A percentile compares a stretch with the other conserved stretches of the same genome.
These are phyloP conservation scores for Pluvianellus socialis DNA, from an alignment of 2,113 vertebrate species.

Conservation along the genomic window DNA sequence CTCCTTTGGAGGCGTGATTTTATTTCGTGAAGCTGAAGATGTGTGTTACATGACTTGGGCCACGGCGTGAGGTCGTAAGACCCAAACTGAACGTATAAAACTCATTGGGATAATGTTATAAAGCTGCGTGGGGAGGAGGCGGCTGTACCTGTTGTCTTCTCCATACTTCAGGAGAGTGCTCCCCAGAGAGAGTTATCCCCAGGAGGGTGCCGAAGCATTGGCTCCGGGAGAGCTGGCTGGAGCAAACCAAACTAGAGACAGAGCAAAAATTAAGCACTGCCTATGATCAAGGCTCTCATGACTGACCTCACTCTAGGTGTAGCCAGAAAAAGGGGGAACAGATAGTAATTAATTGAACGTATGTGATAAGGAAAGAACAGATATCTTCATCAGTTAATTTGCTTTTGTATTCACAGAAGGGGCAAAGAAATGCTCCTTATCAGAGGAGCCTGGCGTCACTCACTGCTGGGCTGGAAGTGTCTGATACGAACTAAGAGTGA, in stretches of 20 bases:
- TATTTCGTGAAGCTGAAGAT: not conserved
- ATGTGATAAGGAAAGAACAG: not conserved
- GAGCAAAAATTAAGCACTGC: rapidly evolving
- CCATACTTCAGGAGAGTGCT: not conserved
- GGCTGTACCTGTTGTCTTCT: not conserved
- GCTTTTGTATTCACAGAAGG: not conserved
- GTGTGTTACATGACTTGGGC: not conserved
- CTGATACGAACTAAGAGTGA: not conserved
- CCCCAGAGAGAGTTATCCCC: not conserved
- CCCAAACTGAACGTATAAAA: not conserved
- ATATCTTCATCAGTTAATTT: not conserved
- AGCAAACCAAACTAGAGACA: not conserved
- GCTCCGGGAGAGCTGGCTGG: not conserved
- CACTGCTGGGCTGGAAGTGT: not conserved
- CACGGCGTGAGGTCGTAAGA: not conserved
- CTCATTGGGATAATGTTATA: not conserved
- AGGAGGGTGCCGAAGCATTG: not conserved
- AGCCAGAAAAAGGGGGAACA: not conserved
- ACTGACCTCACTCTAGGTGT: not conserved
- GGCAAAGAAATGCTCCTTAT: not conserved
- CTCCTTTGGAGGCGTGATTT: not conserved
- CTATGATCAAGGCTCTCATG: not conserved
- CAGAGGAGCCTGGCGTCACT: not conserved
- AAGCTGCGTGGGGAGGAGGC: not conserved
- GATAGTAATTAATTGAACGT: not conserved